phyloP scores from a whole-genome alignment of 1,140 invertebrate species.

The Heterodera carotae region DNA sequence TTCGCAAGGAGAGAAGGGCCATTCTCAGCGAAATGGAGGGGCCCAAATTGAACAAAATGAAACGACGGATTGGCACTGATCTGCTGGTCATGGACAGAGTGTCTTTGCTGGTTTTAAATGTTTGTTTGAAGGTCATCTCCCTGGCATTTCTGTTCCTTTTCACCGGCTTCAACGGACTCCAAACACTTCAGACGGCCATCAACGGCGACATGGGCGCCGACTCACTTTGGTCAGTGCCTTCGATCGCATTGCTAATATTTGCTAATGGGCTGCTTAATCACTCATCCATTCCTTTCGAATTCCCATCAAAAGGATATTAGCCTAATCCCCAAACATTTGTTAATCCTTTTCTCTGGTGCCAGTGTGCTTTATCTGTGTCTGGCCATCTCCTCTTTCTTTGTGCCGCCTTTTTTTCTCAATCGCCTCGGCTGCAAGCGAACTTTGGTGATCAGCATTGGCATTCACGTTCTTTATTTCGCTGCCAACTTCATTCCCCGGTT shows the following conservation, averaged over 20 bases:
- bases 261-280: constrained; percentile 16
- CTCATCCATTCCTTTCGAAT: too few species aligned
- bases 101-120: constrained; percentile 5
- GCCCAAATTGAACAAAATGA: constrained; percentile 48
- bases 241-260: not conserved
- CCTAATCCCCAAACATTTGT: too few species aligned
- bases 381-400: constrained; percentile 63
- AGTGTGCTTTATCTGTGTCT: constrained; percentile 59
- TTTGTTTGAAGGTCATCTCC: constrained; percentile 74
- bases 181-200: constrained; percentile 74
- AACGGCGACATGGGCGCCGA: constrained; percentile 63
- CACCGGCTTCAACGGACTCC: constrained; percentile 85
- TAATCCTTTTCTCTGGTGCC: constrained; percentile 27
- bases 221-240: constrained; percentile 43
- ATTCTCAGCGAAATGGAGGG: constrained; percentile 47
- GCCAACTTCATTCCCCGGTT: constrained; percentile 87
- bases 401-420: constrained; percentile 63
- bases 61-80: constrained; percentile 56
- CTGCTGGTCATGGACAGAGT: constrained; percentile 71
- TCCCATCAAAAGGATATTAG: too few species aligned
- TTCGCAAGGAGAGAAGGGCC: constrained; percentile 59
- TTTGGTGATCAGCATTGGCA: constrained; percentile 71
- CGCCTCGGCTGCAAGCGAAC: constrained; percentile 91
- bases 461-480: constrained; percentile 88
- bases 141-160: constrained; percentile 88